A percentile compares a stretch with the other conserved stretches of the same genome.
Conservation (phyloP, 2,113 vertebrate genomes). For the Pteronura brasiliensis region DNA sequence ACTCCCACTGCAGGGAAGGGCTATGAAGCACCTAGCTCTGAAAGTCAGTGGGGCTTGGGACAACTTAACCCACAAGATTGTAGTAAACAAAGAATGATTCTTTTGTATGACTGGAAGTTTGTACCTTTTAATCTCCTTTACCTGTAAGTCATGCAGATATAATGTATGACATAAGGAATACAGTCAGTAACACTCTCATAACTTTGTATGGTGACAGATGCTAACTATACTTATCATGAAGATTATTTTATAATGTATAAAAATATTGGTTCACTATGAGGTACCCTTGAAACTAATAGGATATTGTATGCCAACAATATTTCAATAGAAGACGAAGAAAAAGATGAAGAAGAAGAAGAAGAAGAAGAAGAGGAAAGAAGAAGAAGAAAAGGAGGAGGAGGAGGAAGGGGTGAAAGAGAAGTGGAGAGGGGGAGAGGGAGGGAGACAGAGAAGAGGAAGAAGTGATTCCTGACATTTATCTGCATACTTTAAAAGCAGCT, state of each 20-base stretch:
- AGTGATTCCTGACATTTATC: not conserved
- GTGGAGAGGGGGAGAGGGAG: not conserved
- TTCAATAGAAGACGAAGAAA: not conserved
- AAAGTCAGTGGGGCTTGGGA: not conserved
- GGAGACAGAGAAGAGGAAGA: not conserved
- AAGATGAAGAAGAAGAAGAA: too few species aligned
- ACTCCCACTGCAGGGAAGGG: not conserved
- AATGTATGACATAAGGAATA: not conserved
- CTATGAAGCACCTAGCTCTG: not conserved
- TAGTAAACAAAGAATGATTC: not conserved
- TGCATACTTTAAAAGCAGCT: not conserved
- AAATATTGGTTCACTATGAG: not conserved
- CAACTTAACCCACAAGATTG: not conserved
- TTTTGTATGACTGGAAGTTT: not conserved
- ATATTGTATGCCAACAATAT: not conserved
- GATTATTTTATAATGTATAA: not conserved
- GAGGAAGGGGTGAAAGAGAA: accelerated
- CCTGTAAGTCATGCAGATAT: not conserved
- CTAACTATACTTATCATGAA: not conserved
- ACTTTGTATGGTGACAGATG: not conserved
- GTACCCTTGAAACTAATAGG: not conserved
- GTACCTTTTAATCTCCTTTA: not conserved
- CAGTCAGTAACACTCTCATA: not conserved
- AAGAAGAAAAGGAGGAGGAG: accelerated
- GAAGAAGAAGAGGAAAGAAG: too few species aligned